A percentile compares a stretch with the other conserved stretches of the same genome.
phyloP scores from a whole-genome alignment of 1,140 invertebrate species.

The Rhagoletis pomonella region DNA sequence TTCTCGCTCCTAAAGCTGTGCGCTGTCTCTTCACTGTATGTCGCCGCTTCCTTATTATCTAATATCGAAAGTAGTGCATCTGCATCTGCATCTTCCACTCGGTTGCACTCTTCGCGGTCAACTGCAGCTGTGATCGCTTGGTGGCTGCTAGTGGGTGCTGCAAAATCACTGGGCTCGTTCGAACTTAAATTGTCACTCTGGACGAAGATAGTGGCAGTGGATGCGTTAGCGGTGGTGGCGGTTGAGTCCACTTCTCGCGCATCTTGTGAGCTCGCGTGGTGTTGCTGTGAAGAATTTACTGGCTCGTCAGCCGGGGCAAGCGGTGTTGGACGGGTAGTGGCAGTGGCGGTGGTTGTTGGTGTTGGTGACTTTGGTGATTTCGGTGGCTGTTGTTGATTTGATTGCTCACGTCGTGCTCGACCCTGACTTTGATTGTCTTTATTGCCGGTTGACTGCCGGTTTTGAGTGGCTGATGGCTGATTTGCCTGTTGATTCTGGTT shows the following conservation, averaged over 20 bases:
- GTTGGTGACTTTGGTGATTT: slow-evolving; percentile 10
- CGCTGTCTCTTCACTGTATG: background rate
- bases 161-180: background rate
- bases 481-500: slow-evolving; percentile 41
- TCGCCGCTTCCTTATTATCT: slow-evolving; percentile 12
- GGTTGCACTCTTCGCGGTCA: slow-evolving; percentile 43
- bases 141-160: background rate
- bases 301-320: background rate
- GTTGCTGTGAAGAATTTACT: background rate
- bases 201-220: background rate
- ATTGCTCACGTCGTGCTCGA: slow-evolving; percentile 1
- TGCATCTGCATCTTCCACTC: slow-evolving; percentile 25
- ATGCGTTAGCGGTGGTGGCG: background rate
- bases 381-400: slow-evolving; percentile 9
- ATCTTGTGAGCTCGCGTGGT: background rate
- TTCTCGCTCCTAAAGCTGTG: background rate
- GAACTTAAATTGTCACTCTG: slow-evolving; percentile 35
- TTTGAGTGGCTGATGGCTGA: slow-evolving; percentile 10
- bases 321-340: background rate
- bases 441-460: background rate
- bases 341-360: background rate
- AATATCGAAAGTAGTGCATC: slow-evolving; percentile 1
- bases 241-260: slow-evolving; percentile 11
- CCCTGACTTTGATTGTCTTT: slow-evolving; percentile 48
- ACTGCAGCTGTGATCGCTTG: slow-evolving; percentile 1